Evolutionary conservation across 2,113 vertebrate species (phyloP).

Genomic region (Amphilophus citrinellus): DNA sequence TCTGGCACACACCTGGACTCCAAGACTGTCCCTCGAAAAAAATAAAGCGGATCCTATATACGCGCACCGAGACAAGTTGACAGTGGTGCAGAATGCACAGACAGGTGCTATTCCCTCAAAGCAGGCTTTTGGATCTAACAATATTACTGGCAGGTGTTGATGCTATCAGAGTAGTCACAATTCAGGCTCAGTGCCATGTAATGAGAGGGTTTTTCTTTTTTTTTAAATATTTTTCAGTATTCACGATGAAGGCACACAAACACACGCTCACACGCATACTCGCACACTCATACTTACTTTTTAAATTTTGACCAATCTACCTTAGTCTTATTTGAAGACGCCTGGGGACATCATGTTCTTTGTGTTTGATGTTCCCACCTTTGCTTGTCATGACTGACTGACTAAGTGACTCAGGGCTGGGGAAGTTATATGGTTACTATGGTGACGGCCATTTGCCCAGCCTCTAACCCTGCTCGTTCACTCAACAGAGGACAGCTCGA

Average conservation of each 20-base stretch:
- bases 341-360: slow-evolving; percentile 72
- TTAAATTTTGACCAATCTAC: slow-evolving; percentile 43
- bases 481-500: slow-evolving; percentile 80
- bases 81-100: slow-evolving; percentile 74
- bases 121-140: slow-evolving; percentile 75
- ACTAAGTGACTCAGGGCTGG: slow-evolving; percentile 71
- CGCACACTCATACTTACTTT: not conserved
- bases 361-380: slow-evolving; percentile 77
- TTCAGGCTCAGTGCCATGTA: slow-evolving; percentile 74
- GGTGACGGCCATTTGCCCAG: slow-evolving; percentile 81
- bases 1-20: slow-evolving; percentile 80
- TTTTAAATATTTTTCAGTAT: slow-evolving; percentile 28
- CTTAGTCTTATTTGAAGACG: slow-evolving; percentile 61
- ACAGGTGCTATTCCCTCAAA: slow-evolving; percentile 80
- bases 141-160: slow-evolving; percentile 80
- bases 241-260: not conserved
- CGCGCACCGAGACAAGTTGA: slow-evolving; percentile 75
- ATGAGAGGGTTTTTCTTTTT: slow-evolving; percentile 52
- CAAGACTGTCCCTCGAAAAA: slow-evolving; percentile 79
- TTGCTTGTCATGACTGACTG: slow-evolving; percentile 78
- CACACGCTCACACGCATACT: not conserved
- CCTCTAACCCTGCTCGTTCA: slow-evolving; percentile 79
- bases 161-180: slow-evolving; percentile 70
- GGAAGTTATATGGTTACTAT: slow-evolving; percentile 81
- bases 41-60: slow-evolving; percentile 77